Base-by-base conservation (phyloP, 2,888 invertebrate species). In the Lasiommata megera region DNA sequence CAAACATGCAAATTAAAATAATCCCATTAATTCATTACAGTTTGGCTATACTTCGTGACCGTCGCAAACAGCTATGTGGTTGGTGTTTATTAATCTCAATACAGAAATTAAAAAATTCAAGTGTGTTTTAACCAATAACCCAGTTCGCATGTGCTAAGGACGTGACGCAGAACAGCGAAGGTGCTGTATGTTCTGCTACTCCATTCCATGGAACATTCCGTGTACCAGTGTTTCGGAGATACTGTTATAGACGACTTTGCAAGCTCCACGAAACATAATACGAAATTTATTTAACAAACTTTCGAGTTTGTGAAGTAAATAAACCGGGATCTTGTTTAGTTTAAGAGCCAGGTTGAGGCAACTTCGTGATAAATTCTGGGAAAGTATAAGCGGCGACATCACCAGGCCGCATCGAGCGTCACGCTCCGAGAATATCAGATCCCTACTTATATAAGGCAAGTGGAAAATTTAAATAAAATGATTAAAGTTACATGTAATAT, bases 31-130 rank as follows among this genome's bases (percentile, higher is more conserved):
- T 23, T 23, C 1, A 37, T 29, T 80, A 41, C 79, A 82, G 82
- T 74, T 18, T 82, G 80, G 82, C 58, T 74, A n/a, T 81, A 82
- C 62, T 82, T 77, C 61, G 63, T 77, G 11, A 52, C 58, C 2
- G 76, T 82, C 6, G 76, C 72, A 3, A 82, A 79, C 58, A 80
- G 75, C 54, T 78, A 73, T 41, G 71, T 76, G 18, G 16, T 41
- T 6, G 37, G 11, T 3, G 17, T 6, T 8, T 46, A 37, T 51
- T 54, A 34, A 31, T 31, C 23, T 23, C 23, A 17, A 36, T 12
- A 9, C 7, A 18, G 6, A 18, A 12, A 37, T 50, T n/a, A 11
- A 23, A 9, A 50, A 18, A 16, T 3, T 6, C 1, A 14, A 38
- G 7, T 16, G n/a, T 1, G 6, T 38, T 16, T 16, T 3, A 9